Base-by-base conservation (phyloP, 2,113 vertebrate genomes). In the Oreochromis aureus region DNA sequence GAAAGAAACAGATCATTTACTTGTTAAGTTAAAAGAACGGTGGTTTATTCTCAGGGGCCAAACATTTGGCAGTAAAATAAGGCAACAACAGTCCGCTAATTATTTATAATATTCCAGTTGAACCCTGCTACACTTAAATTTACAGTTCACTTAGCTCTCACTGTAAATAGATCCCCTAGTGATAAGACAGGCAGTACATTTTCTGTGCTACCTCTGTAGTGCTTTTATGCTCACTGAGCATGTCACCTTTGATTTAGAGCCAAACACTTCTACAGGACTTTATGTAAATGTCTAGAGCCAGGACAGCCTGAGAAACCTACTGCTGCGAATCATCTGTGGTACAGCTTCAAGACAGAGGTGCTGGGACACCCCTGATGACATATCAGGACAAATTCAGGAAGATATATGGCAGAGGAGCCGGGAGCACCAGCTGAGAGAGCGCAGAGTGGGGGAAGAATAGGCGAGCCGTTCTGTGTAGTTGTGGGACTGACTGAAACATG, bases 11-110 rank as follows among this genome's bases (percentile, higher is more conserved):
- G 12, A 71, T 44, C 1, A 16, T 44, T 71, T 44, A 71, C 18
- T 71, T 44, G 36, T 44, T 15, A 41, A 13, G 34, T 36, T 66
- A 41, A 69, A 71, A 44, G 36, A 71, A 71, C 2, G 2, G n/a
- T 24, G 66, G 36, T 71, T 71, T 71, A 71, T 24, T 24, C 8
- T 44, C 36, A 71, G 36, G 66, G n/a, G 5, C 66, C 0, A 0
- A 71, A 44, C 12, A 9, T 71, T 71, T 71, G 5, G 36, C 36
- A 41, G 36, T 71, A 44, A 24, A 44, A 22, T 24, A 71, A 44
- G 36, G 3, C 36, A 69, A 69, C 36, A 22, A 41, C 36, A 1
- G 39, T 41, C n/a, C 0, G 2, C 58, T 11, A 34, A 63, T 34
- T 41, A 41, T 41, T 71, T 41, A 71, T 16, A 44, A 41, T 41